Conservation (phyloP, 2,888 invertebrate genomes). For the Pammene aurita region DNA sequence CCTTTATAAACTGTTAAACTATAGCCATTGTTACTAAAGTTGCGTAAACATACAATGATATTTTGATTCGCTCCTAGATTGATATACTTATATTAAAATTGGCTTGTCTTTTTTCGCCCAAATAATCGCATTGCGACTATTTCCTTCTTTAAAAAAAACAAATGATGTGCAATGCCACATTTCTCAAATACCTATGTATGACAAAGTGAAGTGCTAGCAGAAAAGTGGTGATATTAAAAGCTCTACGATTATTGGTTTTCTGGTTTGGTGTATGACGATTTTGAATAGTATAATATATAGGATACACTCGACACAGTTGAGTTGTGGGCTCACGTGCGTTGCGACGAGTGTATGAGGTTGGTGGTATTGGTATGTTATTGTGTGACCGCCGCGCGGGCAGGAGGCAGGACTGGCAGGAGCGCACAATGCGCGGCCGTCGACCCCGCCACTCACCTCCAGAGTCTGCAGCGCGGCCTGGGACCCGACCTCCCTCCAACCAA, state of each 20-base stretch:
- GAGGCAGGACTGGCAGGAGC: constrained; percentile 48
- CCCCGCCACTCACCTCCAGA: constrained; percentile 53
- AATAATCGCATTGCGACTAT: no score
- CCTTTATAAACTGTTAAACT: constrained; percentile 1
- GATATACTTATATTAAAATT: background rate
- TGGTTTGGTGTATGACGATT: background rate
- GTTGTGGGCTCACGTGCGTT: constrained; percentile 4
- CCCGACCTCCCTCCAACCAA: constrained; percentile 12
- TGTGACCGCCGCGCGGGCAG: constrained; percentile 38
- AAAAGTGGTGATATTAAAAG: background rate
- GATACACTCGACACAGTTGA: background rate
- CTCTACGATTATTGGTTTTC: background rate
- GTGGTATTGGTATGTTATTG: constrained; percentile 53
- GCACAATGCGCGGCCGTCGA: constrained; percentile 72
- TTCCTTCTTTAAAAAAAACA: no score
- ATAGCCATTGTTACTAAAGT: constrained; percentile 21
- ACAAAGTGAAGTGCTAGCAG: no score
- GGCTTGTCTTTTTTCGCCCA: no score
- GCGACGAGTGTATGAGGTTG: constrained; percentile 9
- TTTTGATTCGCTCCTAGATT: constrained; percentile 6
- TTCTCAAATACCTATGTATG: no score
- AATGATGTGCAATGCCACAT: no score
- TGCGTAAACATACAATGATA: constrained; percentile 19
- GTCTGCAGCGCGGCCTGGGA: constrained; percentile 20
- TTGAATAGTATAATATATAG: background rate